Base-by-base conservation (phyloP, 2,888 invertebrate species). In the Clivina fossor region DNA sequence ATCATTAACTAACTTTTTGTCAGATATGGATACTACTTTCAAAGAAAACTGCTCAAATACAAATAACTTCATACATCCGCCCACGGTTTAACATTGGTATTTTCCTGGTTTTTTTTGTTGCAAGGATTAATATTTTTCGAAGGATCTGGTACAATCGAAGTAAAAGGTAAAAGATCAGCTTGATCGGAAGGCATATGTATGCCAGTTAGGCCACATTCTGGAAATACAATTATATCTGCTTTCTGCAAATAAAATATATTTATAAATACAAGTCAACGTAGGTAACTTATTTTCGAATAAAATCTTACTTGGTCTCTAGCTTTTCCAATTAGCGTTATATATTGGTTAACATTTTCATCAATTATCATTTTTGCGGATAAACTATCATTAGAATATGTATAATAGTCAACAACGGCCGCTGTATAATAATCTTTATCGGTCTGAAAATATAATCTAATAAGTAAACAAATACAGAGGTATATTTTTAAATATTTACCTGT, bases 391-490 rank as follows among this genome's bases (percentile, higher is more conserved):
- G 66, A 37, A 0, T 64, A 63, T 0, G 80, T 79, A 38, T 74
- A 66, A 64, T 80, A 84, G 63, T 85, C 84, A 9, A 82, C 80
- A 2, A 83, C 84, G 0, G 82, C 84, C 0, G 80, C 84, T 3
- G 76, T 73, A 64, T 85, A 85, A 62, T 73, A 76, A 46, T 72
- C 65, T 75, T 75, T 18, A 57, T 56, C 50, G 20, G 48, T 5
- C 44, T 44, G 4, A 33, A 47, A 47, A 33, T 20, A 33, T 44
- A 2, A 3, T 44, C 18, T 2, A 24, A 30, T 32, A 11, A 75
- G 75, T 51, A 75, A 74, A 2, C 76, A 71, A 4, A 76, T 62
- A 7, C 8, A 24, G 9, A 24, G 9, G 9, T 24, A 24, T 24
- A 24, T 24, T 24, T 24, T 24, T n/a, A n/a, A n/a, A n/a, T n/a